Base-by-base conservation (phyloP, 2,797 vertebrate genomes). In the Chaenodraco wilsoni region DNA sequence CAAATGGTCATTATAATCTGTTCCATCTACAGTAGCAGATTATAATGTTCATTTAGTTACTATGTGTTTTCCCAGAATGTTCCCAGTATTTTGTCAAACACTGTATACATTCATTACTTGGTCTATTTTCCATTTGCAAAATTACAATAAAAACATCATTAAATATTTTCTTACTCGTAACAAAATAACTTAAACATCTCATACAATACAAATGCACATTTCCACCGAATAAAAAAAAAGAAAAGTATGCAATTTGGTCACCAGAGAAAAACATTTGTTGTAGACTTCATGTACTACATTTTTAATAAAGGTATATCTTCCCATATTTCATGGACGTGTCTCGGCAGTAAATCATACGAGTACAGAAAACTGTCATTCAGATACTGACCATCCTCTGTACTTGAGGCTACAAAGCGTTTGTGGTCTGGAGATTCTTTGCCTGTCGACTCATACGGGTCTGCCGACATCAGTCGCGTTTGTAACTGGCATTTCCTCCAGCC, bases 401-500 rank as follows among this genome's bases (percentile, higher is more conserved):
- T 82, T 62, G 66, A 77, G 76, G 66, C 83, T 58, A 57, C 66
- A 51, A 37, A 37, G 33, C 33, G 88, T 81, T 86, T 91, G 92
- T 62, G 87, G 92, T 92, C 79, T 76, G 79, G 65, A 89, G 90
- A 92, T 92, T 93, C 89, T 85, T 86, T 0, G 79, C 81, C 60
- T 81, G 87, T 83, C 92, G 89, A 93, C 92, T 93, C 92, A 93
- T 93, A 54, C 73, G 79, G 87, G 84, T 88, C 82, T 87, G 89
- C 82, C 86, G 83, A 91, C 91, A 89, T 92, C 87, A 89, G 86
- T 89, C 75, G 83, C 82, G 88, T 89, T 91, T 89, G 81, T 76
- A 91, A 88, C 84, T 91, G 91, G 82, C 87, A 93, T 93, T 93
- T 93, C 92, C 92, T 93, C 87, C 91, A 88, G 91, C 92, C 92